Percentiles rank a stretch among this genome's conserved stretches.
These are phyloP conservation scores for Phytoseiulus persimilis DNA, from an alignment of 2,888 invertebrate genomes.

Conservation along the genomic window DNA sequence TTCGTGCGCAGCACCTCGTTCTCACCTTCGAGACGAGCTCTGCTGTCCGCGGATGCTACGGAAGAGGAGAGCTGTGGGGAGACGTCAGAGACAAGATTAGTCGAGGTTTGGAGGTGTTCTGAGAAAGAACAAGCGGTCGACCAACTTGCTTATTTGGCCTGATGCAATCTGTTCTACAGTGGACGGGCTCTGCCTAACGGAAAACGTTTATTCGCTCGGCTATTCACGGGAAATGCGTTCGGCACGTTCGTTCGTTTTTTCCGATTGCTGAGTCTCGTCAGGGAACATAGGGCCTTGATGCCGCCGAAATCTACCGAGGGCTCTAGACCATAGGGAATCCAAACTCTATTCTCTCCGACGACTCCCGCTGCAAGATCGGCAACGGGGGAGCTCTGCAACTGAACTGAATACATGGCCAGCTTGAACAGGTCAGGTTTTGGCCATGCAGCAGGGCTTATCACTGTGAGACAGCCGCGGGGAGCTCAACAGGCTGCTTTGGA, in stretches of 20 bases:
- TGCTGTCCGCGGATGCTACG: not conserved
- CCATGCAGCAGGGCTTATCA: not conserved
- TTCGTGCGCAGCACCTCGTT: no score
- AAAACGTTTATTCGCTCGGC: not conserved
- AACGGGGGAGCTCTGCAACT: no score
- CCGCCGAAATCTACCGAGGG: not conserved
- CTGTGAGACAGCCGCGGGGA: not conserved
- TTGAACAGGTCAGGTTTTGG: not conserved
- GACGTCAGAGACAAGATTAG: not conserved
- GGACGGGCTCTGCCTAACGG: not conserved
- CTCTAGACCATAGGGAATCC: no score
- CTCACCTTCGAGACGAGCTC: no score
- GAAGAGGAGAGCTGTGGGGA: not conserved
- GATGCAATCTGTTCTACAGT: not conserved
- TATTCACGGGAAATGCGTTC: not conserved
- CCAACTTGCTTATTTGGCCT: not conserved
- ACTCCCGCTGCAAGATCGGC: no score
- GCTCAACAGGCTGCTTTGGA: not conserved
- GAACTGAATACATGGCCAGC: no score
- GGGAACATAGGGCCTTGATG: not conserved
- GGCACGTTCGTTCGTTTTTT: not conserved
- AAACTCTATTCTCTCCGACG: no score
- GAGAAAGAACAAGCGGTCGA: not conserved
- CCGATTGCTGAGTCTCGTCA: not conserved
- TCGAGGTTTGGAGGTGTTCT: not conserved